A percentile compares a stretch with the other conserved stretches of the same genome.
Evolutionary conservation across 2,797 vertebrate genomes (phyloP).

Genomic region (Acomys russatus): DNA sequence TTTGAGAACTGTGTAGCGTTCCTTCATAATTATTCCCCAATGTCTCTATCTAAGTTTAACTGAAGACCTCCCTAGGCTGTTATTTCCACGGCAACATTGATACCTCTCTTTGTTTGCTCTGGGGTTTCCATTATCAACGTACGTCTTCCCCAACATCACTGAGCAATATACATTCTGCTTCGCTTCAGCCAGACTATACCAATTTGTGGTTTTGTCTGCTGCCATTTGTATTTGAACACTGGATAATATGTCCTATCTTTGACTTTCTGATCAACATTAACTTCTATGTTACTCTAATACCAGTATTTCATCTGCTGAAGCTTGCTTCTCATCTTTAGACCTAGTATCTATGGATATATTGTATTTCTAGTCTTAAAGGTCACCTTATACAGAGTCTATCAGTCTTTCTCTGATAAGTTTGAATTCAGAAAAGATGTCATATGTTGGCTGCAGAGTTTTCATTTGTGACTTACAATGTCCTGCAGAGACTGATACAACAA

Average conservation of each 20-base stretch:
- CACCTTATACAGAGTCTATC: background rate
- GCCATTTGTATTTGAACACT: conserved; percentile 51
- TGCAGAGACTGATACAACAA: no score
- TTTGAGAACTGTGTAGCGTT: background rate
- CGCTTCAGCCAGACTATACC: background rate
- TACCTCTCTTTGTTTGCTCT: background rate
- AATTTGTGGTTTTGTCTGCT: conserved; percentile 61
- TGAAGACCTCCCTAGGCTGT: background rate
- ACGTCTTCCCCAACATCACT: background rate
- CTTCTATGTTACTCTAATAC: conserved; percentile 37
- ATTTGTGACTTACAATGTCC: background rate
- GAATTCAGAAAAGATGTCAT: background rate
- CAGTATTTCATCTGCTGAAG: background rate
- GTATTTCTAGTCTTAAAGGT: background rate
- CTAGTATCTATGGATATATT: background rate
- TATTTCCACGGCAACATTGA: background rate
- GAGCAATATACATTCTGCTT: no score
- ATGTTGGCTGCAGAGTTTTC: background rate
- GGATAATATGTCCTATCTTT: background rate
- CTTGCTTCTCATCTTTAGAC: background rate
- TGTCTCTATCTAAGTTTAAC: conserved; percentile 10
- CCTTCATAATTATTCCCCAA: background rate
- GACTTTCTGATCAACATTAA: conserved; percentile 7
- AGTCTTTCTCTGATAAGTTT: background rate
- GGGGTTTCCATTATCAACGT: conserved; percentile 20